Evolutionary conservation across 1,140 invertebrate genomes (phyloP).

Genomic region (Drosophila lacertosa): DNA sequence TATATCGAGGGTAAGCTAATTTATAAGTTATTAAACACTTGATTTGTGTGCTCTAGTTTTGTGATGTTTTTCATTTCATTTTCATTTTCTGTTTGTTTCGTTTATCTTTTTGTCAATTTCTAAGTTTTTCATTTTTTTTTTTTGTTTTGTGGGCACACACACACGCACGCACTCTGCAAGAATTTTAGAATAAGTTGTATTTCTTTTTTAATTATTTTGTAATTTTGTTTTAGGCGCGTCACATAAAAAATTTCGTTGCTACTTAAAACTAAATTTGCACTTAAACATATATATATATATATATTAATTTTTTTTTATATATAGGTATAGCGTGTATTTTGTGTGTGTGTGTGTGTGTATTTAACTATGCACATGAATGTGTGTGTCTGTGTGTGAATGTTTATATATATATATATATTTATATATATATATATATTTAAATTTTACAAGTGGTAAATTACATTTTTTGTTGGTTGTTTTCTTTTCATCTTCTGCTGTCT

Average conservation of each 20-base stretch:
- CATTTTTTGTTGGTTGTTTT: conserved; percentile 7
- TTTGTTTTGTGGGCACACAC: neutral
- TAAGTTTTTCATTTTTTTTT: neutral
- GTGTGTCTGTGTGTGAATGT: conserved; percentile 14
- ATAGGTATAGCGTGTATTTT: neutral
- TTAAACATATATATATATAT: conserved; percentile 20
- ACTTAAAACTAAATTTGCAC: conserved; percentile 57
- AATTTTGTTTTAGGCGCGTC: too few relatives aligned
- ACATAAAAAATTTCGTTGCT: conserved; percentile 54
- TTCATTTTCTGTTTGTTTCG: neutral
- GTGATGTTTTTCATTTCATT: conserved; percentile 20
- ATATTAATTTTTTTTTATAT: neutral
- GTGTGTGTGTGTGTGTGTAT: conserved; percentile 15
- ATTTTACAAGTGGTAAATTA: conserved; percentile 51
- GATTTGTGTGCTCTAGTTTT: conserved; percentile 2
- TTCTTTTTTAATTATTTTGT: too few relatives aligned
- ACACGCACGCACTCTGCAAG: neutral
- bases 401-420: neutral
- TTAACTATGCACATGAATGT: conserved; percentile 6
- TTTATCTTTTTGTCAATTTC: neutral
- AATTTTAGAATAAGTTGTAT: too few relatives aligned
- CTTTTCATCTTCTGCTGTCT: neutral
- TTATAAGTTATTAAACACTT: conserved; percentile 1
- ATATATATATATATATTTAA: conserved; percentile 4
- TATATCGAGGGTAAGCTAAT: neutral